Base-by-base conservation (phyloP, 1,140 invertebrate species). In the Drosophila sulfurigaster region DNA sequence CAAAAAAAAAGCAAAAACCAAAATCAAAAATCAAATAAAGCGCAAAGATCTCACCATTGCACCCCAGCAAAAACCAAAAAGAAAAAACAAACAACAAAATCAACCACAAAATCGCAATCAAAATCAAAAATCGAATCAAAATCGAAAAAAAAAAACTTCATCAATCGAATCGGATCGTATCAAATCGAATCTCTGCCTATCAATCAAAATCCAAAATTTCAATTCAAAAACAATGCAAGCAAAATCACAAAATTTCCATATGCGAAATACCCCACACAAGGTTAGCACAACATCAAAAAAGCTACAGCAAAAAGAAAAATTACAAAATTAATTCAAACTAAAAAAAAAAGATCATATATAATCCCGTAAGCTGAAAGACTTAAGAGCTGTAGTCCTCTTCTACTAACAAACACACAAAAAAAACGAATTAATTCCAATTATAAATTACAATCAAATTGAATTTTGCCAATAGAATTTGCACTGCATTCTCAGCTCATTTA, bases 191-290 rank as follows among this genome's bases (percentile, higher is more conserved):
- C 11, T 73, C 70, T 59, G 72, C 72, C 66, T 74, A 64, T 41
- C 63, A 7, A 20, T 48, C 48, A 6, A 51, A 62, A 58, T 56
- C 16, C 62, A 49, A 58, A 81, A 76, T 73, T 59, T 32, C 69
- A 78, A 78, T 75, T 76, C 67, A 63, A 67, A 58, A 67, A 82
- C 73, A 83, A 88, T 88, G 77, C 83, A 88, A 88, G 85, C 83
- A 73, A 88, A 88, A 88, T 78, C 85, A 83, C 85, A 88, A 88
- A 88, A 83, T 88, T 88, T 81, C 73, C 85, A 86, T 78, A 83
- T 83, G 83, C 77, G 80, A 88, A 88, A 83, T 69, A 75, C 74
- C 80, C 85, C 83, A 72, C 83, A 88, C 85, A 88, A 88, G 83
- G 83, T 88, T 88, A 88, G 83, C 85, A 88, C 80, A 65, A 79